Conservation (phyloP, 2,113 vertebrate species). For the Morphnarchus princeps region DNA sequence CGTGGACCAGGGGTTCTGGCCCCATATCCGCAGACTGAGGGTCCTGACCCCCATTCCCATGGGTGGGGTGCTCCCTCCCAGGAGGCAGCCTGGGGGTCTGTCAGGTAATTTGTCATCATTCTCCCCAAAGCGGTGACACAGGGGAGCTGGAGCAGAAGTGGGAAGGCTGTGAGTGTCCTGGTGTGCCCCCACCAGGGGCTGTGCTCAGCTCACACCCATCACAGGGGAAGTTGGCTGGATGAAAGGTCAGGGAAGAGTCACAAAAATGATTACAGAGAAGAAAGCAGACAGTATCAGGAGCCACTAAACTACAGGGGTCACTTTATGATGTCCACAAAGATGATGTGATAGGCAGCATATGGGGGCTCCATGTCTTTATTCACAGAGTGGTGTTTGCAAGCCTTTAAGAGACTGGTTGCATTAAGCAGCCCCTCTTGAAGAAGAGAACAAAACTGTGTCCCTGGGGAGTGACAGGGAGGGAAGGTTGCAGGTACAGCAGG, state of each 20-base stretch:
- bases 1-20: background rate
- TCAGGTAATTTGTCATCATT: background rate
- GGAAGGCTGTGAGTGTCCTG: background rate
- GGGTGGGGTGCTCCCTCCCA: background rate
- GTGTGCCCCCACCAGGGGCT: background rate
- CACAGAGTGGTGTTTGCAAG: background rate
- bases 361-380: background rate
- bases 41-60: background rate
- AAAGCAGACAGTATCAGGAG: background rate
- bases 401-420: background rate
- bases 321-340: background rate
- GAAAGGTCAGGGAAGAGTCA: background rate
- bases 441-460: background rate
- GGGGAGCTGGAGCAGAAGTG: background rate
- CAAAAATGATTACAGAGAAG: background rate
- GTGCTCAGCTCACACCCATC: background rate
- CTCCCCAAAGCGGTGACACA: background rate
- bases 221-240: background rate
- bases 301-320: background rate
- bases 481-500: background rate
- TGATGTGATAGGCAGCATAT: background rate
- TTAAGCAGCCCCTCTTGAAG: background rate
- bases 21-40: fast-evolving
- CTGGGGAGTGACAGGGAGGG: background rate
- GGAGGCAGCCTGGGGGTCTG: background rate